phyloP scores from a whole-genome alignment of 2,888 invertebrate species.

The Terebella lapidaria region DNA sequence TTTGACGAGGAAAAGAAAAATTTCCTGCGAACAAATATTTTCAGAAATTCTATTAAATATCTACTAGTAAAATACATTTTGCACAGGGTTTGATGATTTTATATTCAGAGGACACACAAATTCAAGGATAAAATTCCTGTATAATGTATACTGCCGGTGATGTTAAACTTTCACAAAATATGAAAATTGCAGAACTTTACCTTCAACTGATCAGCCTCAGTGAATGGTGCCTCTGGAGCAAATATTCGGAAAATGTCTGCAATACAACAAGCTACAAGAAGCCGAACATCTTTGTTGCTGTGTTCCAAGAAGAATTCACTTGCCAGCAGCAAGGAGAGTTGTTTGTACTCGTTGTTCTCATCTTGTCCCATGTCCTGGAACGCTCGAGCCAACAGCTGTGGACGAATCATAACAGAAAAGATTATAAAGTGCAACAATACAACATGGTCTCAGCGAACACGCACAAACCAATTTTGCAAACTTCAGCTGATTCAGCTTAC shows the following conservation, averaged over 20 bases:
- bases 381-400: conserved; percentile 67
- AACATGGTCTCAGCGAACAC: no score
- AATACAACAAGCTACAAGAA: conserved; percentile 93
- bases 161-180: no score
- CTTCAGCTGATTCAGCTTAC: no score
- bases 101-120: no score
- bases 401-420: not conserved
- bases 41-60: no score
- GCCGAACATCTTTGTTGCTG: conserved; percentile 83
- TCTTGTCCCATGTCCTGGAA: conserved; percentile 91
- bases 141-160: no score
- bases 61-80: no score
- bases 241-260: conserved; percentile 94
- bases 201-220: conserved; percentile 88
- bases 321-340: conserved; percentile 84
- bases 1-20: conserved; percentile 87
- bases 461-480: no score
- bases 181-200: no score
- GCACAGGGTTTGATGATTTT: no score
- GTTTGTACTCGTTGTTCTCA: conserved; percentile 66
- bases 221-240: conserved; percentile 96
- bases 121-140: no score
- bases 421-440: no score
- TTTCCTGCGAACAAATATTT: conserved; percentile 44
- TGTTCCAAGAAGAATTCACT: conserved; percentile 89